Evolutionary conservation across 2,113 vertebrate species (phyloP), one percentile per base, ranked within the genome.

Genomic region (Thinocorus orbignyianus): DNA sequence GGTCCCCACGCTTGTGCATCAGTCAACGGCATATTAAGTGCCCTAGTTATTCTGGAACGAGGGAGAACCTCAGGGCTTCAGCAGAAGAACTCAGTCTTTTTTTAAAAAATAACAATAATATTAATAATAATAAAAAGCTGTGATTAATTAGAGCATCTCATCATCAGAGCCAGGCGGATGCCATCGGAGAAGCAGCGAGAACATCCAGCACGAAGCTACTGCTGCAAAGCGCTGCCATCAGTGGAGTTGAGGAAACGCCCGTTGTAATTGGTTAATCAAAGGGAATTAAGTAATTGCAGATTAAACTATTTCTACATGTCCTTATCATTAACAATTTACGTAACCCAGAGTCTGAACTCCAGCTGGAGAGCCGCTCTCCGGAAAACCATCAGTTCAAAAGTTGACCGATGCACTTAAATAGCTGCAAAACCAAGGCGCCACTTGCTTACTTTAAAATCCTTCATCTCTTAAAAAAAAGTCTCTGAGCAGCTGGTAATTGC

Each of bases 311-410:
- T 54, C 93, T 92, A 30, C 76, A 17, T 28, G 77, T 78, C 65
- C 65, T 92, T 77, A 91, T 93, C 95, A 74, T 95, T 94, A 96
- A 90, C 13, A 60, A 91, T 93, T 97, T 95, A 86, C 72, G 51
- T 82, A 96, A 97, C 93, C 86, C 58, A 1, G 49, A 86, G 71
- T 39, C 84, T 95, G 96, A 96, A 96, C 95, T 96, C 83, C 26
- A 81, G 51, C 66, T 77, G 78, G 68, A 73, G 93, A 95, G 89
- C 86, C 91, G 81, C 93, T 96, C 86, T 65, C 78, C 35, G 78
- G 88, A 81, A 94, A 91, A 51, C 2, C 44, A 52, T 26, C 86
- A 37, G 79, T 86, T 92, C 79, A 58, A 35, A 83, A 90, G 81
- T 7, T 71, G 64, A 86, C 35, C 52, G 85, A 71, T 57, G 60